phyloP scores from a whole-genome alignment of 2,113 vertebrate species.

The Urocolius indicus region DNA sequence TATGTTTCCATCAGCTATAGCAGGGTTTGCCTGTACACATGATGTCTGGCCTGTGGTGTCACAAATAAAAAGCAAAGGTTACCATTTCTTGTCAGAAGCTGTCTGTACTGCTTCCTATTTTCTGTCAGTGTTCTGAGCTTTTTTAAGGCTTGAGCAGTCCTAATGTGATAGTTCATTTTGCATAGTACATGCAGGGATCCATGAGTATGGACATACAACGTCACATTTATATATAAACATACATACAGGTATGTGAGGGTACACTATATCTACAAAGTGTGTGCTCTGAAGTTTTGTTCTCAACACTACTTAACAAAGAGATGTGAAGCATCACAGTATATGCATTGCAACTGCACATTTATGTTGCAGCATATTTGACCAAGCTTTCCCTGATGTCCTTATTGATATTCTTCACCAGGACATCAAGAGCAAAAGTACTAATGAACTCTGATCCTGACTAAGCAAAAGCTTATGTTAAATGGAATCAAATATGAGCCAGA shows the following conservation, averaged over 20 bases:
- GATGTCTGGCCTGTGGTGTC: neutral
- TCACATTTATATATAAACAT: neutral
- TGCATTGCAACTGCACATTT: neutral
- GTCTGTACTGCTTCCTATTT: neutral
- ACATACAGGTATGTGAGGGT: rapidly evolving
- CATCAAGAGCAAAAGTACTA: neutral
- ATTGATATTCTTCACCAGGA: neutral
- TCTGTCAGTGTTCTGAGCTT: neutral
- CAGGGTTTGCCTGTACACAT: neutral
- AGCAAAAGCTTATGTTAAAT: neutral
- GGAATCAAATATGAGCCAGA: neutral
- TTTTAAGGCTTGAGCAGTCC: neutral
- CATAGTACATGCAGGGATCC: rapidly evolving
- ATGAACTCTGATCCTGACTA: neutral
- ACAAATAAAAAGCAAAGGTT: neutral
- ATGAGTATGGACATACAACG: neutral
- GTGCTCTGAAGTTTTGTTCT: neutral
- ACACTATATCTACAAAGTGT: neutral
- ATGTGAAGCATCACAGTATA: neutral
- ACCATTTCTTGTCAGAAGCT: neutral
- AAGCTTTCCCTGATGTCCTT: neutral
- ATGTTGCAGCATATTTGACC: neutral
- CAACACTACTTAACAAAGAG: neutral
- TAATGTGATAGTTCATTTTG: neutral
- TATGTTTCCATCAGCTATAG: neutral